phyloP scores from a whole-genome alignment of 2,797 vertebrate genomes.

The Setipinna tenuifilis region DNA sequence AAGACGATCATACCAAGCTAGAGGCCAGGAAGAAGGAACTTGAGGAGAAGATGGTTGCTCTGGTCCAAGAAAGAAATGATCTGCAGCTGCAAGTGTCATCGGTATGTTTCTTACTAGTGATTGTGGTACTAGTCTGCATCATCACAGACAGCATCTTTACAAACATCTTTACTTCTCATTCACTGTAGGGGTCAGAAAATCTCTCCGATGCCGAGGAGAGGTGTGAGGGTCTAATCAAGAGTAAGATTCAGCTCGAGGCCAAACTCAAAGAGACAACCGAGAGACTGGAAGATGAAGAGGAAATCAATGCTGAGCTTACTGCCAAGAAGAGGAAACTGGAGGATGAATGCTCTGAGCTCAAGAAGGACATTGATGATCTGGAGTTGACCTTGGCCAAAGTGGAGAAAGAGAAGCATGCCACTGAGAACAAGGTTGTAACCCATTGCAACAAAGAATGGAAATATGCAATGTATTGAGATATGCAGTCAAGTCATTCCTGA shows the following conservation, averaged over 20 bases:
- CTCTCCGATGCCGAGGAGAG: slow-evolving; percentile 76
- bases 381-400: slow-evolving; percentile 51
- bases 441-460: no score
- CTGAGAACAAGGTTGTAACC: slow-evolving; percentile 85
- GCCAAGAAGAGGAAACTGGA: slow-evolving; percentile 79
- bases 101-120: slow-evolving; percentile 59
- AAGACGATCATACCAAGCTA: slow-evolving; percentile 76
- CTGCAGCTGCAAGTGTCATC: slow-evolving; percentile 85
- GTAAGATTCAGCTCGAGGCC: slow-evolving; percentile 75
- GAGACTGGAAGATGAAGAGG: slow-evolving; percentile 71
- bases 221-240: slow-evolving; percentile 78
- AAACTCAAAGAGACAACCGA: slow-evolving; percentile 50
- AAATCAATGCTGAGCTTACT: slow-evolving; percentile 68
- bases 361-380: slow-evolving; percentile 44
- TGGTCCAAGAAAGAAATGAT: slow-evolving; percentile 89
- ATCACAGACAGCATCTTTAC: not conserved
- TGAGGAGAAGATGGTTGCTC: slow-evolving; percentile 87
- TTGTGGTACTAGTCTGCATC: not conserved
- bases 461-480: no score
- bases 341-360: slow-evolving; percentile 49
- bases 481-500: no score
- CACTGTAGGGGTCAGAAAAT: slow-evolving; percentile 70
- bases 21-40: slow-evolving; percentile 86
- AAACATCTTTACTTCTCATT: not conserved
- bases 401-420: slow-evolving; percentile 66